These are phyloP conservation scores for Gortyna flavago DNA, from an alignment of 2,888 invertebrate species.

Conservation along the genomic window DNA sequence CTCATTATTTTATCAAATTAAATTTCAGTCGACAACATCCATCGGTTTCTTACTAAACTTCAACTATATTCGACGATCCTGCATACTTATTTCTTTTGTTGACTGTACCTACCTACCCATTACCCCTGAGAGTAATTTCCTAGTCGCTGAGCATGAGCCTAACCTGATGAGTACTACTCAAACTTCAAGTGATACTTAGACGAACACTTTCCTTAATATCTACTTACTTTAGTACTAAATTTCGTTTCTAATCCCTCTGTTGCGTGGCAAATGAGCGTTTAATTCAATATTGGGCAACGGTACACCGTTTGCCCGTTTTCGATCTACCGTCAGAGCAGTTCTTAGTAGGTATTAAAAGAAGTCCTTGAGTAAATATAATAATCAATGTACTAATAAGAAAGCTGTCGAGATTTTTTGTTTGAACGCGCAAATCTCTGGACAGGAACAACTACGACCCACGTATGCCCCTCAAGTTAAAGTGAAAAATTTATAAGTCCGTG, in stretches of 20 bases:
- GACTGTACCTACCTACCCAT: constrained; percentile 11
- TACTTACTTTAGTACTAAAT: constrained; percentile 7
- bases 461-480: no score
- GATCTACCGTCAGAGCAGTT: not conserved
- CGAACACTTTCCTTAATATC: constrained; percentile 4
- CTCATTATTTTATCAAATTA: no score
- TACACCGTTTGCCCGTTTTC: not conserved
- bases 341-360: not conserved
- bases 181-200: constrained; percentile 28
- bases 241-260: constrained; percentile 10
- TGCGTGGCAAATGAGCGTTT: constrained; percentile 8
- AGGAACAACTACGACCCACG: no score
- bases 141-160: constrained; percentile 11
- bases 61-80: no score
- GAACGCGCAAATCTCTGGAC: no score
- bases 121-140: constrained; percentile 24
- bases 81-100: no score
- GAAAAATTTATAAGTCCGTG: no score
- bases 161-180: constrained; percentile 5
- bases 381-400: no score
- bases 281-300: not conserved
- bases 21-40: no score
- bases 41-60: no score
- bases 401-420: no score
- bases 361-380: not conserved